phyloP scores from a whole-genome alignment of 2,888 invertebrate genomes.

The Tenthredo distinguenda region DNA sequence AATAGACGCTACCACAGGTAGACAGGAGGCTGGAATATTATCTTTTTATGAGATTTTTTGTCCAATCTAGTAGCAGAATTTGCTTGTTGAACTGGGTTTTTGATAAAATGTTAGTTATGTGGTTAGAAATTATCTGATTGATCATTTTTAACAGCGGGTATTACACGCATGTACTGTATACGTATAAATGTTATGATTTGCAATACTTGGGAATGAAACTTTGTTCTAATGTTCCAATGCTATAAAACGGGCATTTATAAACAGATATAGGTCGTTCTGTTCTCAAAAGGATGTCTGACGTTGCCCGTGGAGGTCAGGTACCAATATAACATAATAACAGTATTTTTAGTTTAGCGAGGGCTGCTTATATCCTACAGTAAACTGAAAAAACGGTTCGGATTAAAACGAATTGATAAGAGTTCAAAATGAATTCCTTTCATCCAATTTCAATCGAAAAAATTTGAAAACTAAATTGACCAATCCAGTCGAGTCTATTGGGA shows the following conservation, averaged over 20 bases:
- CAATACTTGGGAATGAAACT: not conserved
- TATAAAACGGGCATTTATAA: not conserved
- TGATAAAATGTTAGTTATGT: not conserved
- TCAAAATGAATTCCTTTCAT: not conserved
- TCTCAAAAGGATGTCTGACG: not conserved
- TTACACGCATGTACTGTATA: not conserved
- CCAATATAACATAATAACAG: slow-evolving; percentile 2
- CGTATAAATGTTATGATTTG: not conserved
- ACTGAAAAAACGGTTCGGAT: not conserved
- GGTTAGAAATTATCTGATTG: not conserved
- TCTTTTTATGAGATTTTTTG: not conserved
- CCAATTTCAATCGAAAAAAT: not conserved
- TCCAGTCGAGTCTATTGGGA: not conserved
- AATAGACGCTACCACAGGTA: not conserved
- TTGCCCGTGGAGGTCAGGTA: not conserved
- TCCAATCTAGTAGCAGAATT: not conserved
- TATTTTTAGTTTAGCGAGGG: not conserved
- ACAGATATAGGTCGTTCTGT: not conserved
- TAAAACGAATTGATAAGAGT: not conserved
- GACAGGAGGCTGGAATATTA: not conserved
- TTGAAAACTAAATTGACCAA: not conserved
- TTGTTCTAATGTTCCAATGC: not conserved
- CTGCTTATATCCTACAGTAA: not conserved
- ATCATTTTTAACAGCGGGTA: not conserved
- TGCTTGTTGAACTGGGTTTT: not conserved